Percentiles rank a stretch among this genome's conserved stretches.
Conservation (phyloP, 1,140 invertebrate species). For the Sogatella furcifera region DNA sequence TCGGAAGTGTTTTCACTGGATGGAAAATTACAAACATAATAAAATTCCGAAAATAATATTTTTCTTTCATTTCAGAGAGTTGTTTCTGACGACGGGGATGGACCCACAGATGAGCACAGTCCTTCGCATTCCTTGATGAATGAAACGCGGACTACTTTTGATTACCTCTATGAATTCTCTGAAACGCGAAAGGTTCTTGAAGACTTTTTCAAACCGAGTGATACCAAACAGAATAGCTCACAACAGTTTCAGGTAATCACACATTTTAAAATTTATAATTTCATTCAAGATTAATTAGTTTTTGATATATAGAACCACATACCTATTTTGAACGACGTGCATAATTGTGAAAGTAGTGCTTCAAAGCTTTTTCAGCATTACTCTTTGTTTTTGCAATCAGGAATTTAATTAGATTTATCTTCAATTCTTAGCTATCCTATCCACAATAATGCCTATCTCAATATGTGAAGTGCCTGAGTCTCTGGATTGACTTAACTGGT, state of each 20-base stretch:
- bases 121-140: slow-evolving; percentile 25
- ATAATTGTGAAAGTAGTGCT: too few relatives aligned
- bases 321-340: too few relatives aligned
- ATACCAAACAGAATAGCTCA: slow-evolving; percentile 35
- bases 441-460: too few relatives aligned
- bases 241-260: slow-evolving; percentile 27
- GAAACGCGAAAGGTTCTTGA: slow-evolving; percentile 83
- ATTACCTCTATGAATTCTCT: slow-evolving; percentile 82
- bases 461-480: too few relatives aligned
- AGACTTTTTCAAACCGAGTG: slow-evolving; percentile 76
- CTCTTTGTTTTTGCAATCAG: background rate
- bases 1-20: too few relatives aligned
- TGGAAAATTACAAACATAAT: too few relatives aligned
- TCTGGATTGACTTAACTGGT: too few relatives aligned
- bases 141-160: slow-evolving; percentile 44
- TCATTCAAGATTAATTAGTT: too few relatives aligned
- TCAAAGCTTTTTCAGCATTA: too few relatives aligned
- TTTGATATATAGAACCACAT: too few relatives aligned
- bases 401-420: too few relatives aligned
- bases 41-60: background rate
- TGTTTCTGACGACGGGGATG: slow-evolving; percentile 21
- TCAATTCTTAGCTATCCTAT: too few relatives aligned
- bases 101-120: slow-evolving; percentile 38
- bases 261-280: background rate
- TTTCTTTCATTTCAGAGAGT: slow-evolving; percentile 21